These are phyloP conservation scores for Phalacrocorax brasilianus DNA, from an alignment of 2,113 vertebrate species.

Conservation along the genomic window DNA sequence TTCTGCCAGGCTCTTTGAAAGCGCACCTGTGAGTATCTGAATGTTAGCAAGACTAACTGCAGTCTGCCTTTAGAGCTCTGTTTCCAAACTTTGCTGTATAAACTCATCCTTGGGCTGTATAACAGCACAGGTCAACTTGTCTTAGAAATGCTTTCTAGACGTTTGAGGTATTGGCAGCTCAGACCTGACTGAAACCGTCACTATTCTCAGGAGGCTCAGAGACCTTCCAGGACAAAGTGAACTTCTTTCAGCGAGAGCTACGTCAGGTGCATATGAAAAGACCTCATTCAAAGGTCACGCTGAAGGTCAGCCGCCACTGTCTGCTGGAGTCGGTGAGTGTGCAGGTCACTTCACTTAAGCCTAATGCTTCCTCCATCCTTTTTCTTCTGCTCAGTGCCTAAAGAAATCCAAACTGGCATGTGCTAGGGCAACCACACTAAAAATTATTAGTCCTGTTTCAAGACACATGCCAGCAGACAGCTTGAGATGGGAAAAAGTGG, in stretches of 20 bases:
- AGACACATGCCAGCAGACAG: neutral
- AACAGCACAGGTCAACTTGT: neutral
- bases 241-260: conserved; percentile 96
- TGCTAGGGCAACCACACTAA: neutral
- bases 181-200: neutral
- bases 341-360: neutral
- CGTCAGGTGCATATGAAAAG: conserved; percentile 93
- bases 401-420: neutral
- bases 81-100: neutral
- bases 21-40: neutral
- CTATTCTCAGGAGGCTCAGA: conserved; percentile 89
- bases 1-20: neutral
- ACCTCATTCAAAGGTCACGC: conserved; percentile 91
- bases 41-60: neutral
- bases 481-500: neutral
- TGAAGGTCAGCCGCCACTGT: conserved; percentile 89
- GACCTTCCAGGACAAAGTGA: conserved; percentile 98
- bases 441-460: neutral
- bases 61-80: neutral
- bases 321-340: conserved; percentile 90
- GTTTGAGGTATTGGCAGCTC: neutral
- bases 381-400: neutral
- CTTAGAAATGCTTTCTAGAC: neutral
- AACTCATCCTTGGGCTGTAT: neutral
- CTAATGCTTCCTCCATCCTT: neutral